Evolutionary conservation across 37 sponge, comb jelly and placozoan species (phyloP), one percentile per base, ranked within the genome.

Genomic region (Haliclona indistincta): DNA sequence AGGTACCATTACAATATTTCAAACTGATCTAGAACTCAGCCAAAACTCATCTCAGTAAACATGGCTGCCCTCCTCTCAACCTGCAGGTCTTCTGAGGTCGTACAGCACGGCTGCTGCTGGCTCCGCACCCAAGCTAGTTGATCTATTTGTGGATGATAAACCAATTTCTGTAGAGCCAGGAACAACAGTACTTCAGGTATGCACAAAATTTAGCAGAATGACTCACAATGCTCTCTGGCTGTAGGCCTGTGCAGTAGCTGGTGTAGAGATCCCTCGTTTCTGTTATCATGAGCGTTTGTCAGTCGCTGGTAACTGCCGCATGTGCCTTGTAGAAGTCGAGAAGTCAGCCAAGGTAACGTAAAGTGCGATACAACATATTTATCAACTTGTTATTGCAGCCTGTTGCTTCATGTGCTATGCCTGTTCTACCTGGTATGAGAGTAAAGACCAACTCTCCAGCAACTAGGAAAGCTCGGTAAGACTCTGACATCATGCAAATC

Each of bases 311-410:
- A 97, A 97, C 81, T 97, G 98, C 56, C 53, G 98, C 3, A 97
- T 97, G 98, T 97, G 98, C 78, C 78, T 97, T 19, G 98, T 95
- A 55, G 95, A 97, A 75, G 86, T 97, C 15, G 99, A 97, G 80
- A 92, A 95, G 41, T 76, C 85, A 23, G 79, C 93, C 0, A 95
- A 96, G 68, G 96, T 96, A 28, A 76, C 54, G 32, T 22, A 54
- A 10, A n/a, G 33, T 75, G 39, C 62, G 43, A n/a, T 44, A 53
- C 78, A 54, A 19, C 42, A 84, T 39, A 15, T 37, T 29, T 63
- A 20, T 39, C 58, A 19, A 4, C 28, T 41, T n/a, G 54, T 8
- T 17, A 43, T 39, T 44, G 19, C 67, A 97, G 93, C 98, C 98
- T 25, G 56, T 75, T 8, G 98, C 98, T 41, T 76, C 98, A 1